Base-by-base conservation (phyloP, 1,140 invertebrate species). In the Brachionus asplanchnoidis region DNA sequence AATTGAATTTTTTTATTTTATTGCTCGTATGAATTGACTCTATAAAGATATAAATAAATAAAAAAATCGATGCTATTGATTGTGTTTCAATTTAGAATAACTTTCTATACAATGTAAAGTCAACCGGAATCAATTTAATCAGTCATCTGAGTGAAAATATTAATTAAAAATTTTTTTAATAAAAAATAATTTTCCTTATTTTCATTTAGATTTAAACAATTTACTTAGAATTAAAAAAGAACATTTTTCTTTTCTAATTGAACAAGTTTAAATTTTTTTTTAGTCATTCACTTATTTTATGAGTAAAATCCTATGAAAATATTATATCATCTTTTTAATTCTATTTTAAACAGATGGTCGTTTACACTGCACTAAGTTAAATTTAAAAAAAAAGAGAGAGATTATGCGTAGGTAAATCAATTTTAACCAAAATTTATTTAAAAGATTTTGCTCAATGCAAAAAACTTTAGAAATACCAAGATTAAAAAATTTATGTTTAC, bases 281-380 rank as follows among this genome's bases (percentile, higher is more conserved):
- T 60, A 60, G 53, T 60, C 53, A 60, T 26, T 17, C 46, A 20
- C 5, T 23, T 20, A 20, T 60, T 20, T 60, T 60, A 60, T 60
- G 53, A 60, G n/a, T 60, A 60, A 60, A 60, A 60, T 60, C 53
- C n/a, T 60, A 2, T 23, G 9, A 60, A 60, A 60, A 60, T 60
- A 68, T 68, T 68, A 40, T 40, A 20, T 73, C 36, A 73, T 73
- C 17, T 40, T 11, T 17, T 73, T 17, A 73, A 42, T 42, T 73
- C 68, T 73, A 44, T 42, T 40, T 73, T 42, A 73, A 73, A 73
- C 68, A 73, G 68, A 73, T 73, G 68, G 68, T 73, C 68, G 28
- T 7, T 42, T 73, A 73, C 68, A 36, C 32, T 73, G 68, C 28
- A 42, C 17, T 73, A 73, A 20, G 36, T 14, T 68, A 68, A 23